Evolutionary conservation across 35 echinoderm and acorn worm species (phyloP).

Genomic region (Chiridota heheva): DNA sequence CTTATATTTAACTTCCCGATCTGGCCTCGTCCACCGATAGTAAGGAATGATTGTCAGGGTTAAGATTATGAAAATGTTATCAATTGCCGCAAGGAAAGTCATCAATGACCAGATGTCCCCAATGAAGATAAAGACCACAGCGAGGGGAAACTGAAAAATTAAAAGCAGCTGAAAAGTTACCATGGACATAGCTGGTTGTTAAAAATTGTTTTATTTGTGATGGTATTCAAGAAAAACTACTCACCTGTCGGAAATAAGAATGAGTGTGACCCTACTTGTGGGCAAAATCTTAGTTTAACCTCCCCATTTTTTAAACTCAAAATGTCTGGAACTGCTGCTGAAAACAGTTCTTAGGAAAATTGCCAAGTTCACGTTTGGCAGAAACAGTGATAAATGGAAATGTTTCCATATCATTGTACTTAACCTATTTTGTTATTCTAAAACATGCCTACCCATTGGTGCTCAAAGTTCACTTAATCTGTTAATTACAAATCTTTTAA

Average conservation of each 20-base stretch:
- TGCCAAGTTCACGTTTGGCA: no score
- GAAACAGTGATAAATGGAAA: no score
- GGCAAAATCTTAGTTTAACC: neutral
- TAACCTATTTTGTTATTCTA: no score
- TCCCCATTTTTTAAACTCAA: conserved; percentile 9
- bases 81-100: conserved; percentile 43
- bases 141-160: conserved; percentile 29
- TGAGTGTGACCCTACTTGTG: neutral
- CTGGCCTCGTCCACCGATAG: conserved; percentile 62
- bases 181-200: neutral
- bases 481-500: no score
- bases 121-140: conserved; percentile 26
- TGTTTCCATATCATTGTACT: no score
- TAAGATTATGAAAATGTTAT: conserved; percentile 40
- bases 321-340: neutral
- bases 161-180: neutral
- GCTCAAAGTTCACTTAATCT: no score
- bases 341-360: no score
- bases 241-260: neutral
- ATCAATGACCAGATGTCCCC: conserved; percentile 45
- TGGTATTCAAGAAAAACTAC: neutral
- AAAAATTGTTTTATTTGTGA: neutral
- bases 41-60: conserved; percentile 57
- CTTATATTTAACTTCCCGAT: conserved; percentile 33
- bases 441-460: no score